These are phyloP conservation scores for Fopius arisanus DNA, from an alignment of 1,140 invertebrate species.

Conservation along the genomic window DNA sequence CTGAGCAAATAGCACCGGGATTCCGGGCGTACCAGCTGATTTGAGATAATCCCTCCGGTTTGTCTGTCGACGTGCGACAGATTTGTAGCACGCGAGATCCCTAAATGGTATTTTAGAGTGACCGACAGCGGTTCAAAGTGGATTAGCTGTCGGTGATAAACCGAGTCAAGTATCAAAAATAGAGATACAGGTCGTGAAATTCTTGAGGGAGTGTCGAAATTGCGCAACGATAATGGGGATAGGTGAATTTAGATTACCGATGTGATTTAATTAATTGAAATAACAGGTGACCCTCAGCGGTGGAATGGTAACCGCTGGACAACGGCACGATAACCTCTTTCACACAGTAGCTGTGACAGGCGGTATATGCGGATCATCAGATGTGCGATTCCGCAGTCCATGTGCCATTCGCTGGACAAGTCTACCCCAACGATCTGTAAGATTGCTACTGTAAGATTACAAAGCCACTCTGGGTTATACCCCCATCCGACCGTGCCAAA, in stretches of 20 bases:
- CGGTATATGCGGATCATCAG: constrained; percentile 42
- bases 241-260: too few relatives aligned
- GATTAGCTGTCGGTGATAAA: not conserved
- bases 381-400: not conserved
- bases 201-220: not conserved
- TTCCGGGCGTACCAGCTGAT: constrained; percentile 57
- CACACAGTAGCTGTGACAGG: constrained; percentile 44
- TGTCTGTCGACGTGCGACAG: constrained; percentile 46
- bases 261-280: not conserved
- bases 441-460: constrained; percentile 44
- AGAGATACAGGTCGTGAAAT: not conserved
- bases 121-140: not conserved
- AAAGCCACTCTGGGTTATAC: not conserved
- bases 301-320: not conserved
- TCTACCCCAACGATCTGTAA: constrained; percentile 33
- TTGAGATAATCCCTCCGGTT: constrained; percentile 51
- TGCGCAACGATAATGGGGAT: not conserved
- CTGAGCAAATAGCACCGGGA: constrained; percentile 57
- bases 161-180: not conserved
- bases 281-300: too few relatives aligned
- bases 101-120: constrained; percentile 49
- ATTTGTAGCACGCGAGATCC: constrained; percentile 56
- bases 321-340: constrained; percentile 45
- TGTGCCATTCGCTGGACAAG: not conserved
- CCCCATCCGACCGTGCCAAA: constrained; percentile 25